Percentiles rank a stretch among this genome's conserved stretches.
Evolutionary conservation across 2,888 invertebrate genomes (phyloP).

Genomic region (Rotaria sp.): DNA sequence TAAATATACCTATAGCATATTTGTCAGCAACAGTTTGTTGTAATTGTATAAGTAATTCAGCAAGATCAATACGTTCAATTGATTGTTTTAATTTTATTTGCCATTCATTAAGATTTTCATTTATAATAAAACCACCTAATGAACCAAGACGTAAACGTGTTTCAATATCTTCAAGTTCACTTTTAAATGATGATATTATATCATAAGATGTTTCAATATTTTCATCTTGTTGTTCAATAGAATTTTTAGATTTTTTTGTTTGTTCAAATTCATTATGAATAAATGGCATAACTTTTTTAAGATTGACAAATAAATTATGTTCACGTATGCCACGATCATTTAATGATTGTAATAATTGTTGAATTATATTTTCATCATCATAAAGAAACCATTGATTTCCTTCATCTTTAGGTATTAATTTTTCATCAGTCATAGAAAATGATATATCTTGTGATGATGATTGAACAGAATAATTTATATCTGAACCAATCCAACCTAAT

Average conservation of each 20-base stretch:
- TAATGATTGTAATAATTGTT: slow-evolving; percentile 66
- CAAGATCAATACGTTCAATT: neutral
- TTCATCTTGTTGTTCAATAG: neutral
- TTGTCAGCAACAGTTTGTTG: slow-evolving; percentile 21
- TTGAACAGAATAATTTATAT: neutral
- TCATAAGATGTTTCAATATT: neutral
- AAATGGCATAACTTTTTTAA: neutral
- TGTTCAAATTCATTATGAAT: neutral
- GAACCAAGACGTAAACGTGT: slow-evolving; percentile 7
- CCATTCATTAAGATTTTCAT: slow-evolving; percentile 10
- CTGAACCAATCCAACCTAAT: neutral
- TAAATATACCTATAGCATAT: slow-evolving; percentile 12
- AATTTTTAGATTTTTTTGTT: neutral
- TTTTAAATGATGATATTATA: neutral
- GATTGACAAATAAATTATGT: slow-evolving; percentile 61
- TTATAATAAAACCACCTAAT: neutral
- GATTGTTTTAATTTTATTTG: neutral
- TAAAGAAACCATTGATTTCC: slow-evolving; percentile 66
- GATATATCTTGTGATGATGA: neutral
- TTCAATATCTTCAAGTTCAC: too few relatives aligned
- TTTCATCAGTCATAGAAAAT: neutral
- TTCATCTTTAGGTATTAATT: slow-evolving; percentile 43
- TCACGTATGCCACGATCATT: slow-evolving; percentile 79
- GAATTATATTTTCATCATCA: slow-evolving; percentile 66
- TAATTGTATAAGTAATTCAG: neutral